A percentile compares a stretch with the other conserved stretches of the same genome.
Evolutionary conservation across 2,888 invertebrate genomes (phyloP).

Genomic region (Mythimna albipuncta): DNA sequence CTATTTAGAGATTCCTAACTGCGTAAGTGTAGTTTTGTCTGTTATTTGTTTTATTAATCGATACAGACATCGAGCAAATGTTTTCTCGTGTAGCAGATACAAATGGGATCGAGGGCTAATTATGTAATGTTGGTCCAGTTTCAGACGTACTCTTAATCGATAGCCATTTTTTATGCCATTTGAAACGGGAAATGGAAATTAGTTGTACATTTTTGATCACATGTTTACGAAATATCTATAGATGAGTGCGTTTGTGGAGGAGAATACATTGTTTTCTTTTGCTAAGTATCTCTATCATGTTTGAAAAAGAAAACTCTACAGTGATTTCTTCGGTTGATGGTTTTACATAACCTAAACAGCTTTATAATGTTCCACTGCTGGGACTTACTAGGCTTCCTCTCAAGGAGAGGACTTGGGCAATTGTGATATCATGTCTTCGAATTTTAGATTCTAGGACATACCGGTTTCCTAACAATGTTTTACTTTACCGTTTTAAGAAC

Average conservation of each 20-base stretch:
- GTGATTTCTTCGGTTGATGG: not conserved
- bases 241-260: not conserved
- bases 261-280: slow-evolving; percentile 12
- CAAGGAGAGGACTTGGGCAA: no score
- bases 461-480: no score
- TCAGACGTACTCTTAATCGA: slow-evolving; percentile 71
- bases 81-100: slow-evolving; percentile 76
- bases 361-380: no score
- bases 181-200: slow-evolving; percentile 63
- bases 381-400: no score
- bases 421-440: no score
- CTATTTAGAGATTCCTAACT: slow-evolving; percentile 64
- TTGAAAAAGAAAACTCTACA: not conserved
- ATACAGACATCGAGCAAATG: slow-evolving; percentile 76
- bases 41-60: slow-evolving; percentile 77
- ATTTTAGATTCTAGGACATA: no score
- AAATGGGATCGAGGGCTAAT: slow-evolving; percentile 76
- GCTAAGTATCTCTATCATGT: not conserved
- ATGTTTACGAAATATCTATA: slow-evolving; percentile 39
- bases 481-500: no score
- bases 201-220: slow-evolving; percentile 37
- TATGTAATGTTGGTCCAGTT: slow-evolving; percentile 75
- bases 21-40: slow-evolving; percentile 68
- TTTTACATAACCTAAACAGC: no score
- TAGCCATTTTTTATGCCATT: slow-evolving; percentile 69